A percentile compares a stretch with the other conserved stretches of the same genome.
Conservation (phyloP, 2,888 invertebrate genomes). For the Patella depressa region DNA sequence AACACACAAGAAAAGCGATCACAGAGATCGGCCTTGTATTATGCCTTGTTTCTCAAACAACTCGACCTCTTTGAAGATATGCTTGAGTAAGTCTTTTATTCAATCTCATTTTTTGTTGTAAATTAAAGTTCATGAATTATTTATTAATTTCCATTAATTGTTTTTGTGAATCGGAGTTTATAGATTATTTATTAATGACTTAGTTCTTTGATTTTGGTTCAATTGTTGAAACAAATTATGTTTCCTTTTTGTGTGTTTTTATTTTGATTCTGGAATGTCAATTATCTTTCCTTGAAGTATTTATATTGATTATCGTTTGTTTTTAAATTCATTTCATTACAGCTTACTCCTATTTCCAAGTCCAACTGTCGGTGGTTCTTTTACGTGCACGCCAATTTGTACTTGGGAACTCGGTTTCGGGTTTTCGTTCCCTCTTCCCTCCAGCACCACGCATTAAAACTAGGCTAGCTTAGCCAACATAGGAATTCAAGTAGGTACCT, state of each 20-base stretch:
- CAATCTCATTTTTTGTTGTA: not conserved
- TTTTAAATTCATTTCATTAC: too few relatives aligned
- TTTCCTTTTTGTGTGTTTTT: constrained; percentile 5
- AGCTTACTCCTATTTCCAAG: too few relatives aligned
- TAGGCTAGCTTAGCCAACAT: too few relatives aligned
- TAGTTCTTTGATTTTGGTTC: not conserved
- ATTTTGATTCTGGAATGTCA: not conserved
- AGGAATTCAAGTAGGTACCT: too few relatives aligned
- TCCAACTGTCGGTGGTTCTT: too few relatives aligned
- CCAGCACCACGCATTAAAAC: too few relatives aligned
- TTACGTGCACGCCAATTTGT: too few relatives aligned
- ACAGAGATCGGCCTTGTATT: constrained; percentile 57
- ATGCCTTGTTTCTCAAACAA: constrained; percentile 52
- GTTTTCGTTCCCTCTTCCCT: too few relatives aligned
- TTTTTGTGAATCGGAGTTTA: not conserved
- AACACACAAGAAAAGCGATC: constrained; percentile 50
- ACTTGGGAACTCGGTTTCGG: too few relatives aligned
- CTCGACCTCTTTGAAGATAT: constrained; percentile 54
- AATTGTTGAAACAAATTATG: not conserved
- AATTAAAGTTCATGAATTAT: not conserved
- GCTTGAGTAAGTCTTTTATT: constrained; percentile 47
- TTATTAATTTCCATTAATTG: not conserved
- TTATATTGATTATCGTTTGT: too few relatives aligned
- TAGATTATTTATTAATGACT: not conserved
- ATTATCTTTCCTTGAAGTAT: too few relatives aligned